Conservation (phyloP, 53 echinoderm and acorn worm species). For the Henricia sp. region DNA sequence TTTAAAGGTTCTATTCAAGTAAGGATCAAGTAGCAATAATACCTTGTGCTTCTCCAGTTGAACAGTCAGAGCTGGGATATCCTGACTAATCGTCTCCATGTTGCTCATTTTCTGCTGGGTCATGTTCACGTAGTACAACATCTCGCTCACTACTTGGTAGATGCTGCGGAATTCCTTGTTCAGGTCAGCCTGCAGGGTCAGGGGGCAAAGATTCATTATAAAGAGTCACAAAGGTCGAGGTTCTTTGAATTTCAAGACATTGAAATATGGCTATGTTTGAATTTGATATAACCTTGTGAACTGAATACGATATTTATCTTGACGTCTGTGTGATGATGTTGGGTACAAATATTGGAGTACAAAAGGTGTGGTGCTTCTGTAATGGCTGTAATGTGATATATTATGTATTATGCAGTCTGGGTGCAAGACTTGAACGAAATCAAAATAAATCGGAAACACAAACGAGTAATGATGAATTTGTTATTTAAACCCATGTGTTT, state of each 20-base stretch:
- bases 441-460: background rate
- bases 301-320: background rate
- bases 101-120: constrained; percentile 90
- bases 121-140: constrained; percentile 91
- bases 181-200: constrained; percentile 78
- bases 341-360: background rate
- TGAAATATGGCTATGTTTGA: background rate
- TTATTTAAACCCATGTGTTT: too few relatives aligned
- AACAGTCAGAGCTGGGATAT: constrained; percentile 90
- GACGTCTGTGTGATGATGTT: background rate
- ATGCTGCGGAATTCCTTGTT: constrained; percentile 95
- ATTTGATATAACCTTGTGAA: background rate
- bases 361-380: background rate
- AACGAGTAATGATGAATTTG: too few relatives aligned
- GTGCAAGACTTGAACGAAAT: constrained; percentile 14
- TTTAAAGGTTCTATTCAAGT: too few relatives aligned
- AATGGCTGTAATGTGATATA: constrained; percentile 10
- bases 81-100: constrained; percentile 85
- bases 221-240: background rate
- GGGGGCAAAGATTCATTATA: background rate
- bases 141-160: constrained; percentile 94
- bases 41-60: constrained; percentile 95
- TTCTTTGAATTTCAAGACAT: background rate
- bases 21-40: too few relatives aligned
- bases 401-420: constrained; percentile 15